These are phyloP conservation scores for Turnix velox DNA, from an alignment of 2,113 vertebrate genomes.

Conservation along the genomic window DNA sequence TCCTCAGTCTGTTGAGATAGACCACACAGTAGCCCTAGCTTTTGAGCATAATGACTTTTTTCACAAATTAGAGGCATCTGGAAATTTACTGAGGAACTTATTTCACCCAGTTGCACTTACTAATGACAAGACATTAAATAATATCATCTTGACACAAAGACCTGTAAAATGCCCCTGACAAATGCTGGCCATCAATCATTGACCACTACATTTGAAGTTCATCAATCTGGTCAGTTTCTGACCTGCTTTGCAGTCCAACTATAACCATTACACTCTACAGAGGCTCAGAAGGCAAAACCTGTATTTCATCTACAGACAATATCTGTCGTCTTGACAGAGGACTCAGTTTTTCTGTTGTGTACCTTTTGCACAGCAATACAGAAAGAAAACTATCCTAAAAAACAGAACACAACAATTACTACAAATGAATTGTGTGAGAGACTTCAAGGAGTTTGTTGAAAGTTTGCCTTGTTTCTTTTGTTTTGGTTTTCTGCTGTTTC, in stretches of 20 bases:
- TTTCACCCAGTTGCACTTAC: not conserved
- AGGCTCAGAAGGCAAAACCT: not conserved
- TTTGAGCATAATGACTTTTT: rapidly evolving
- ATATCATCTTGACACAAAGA: not conserved
- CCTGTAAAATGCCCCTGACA: not conserved
- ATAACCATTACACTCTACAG: not conserved
- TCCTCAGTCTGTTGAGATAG: not conserved
- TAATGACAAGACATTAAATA: not conserved
- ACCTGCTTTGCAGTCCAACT: not conserved
- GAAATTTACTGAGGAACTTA: not conserved
- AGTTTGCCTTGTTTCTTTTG: not conserved
- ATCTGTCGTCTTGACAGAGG: not conserved
- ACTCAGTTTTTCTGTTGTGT: not conserved
- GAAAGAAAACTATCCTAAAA: not conserved
- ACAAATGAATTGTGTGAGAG: not conserved
- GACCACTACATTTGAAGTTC: not conserved
- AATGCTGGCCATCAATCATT: not conserved
- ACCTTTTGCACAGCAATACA: not conserved
- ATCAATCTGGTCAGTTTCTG: not conserved
- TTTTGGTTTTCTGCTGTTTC: not conserved
- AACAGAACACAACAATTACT: not conserved
- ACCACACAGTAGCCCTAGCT: not conserved
- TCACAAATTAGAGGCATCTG: rapidly evolving
- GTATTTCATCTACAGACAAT: not conserved
- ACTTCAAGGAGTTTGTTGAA: not conserved